phyloP scores from a whole-genome alignment of 2,113 vertebrate species.

The Rana temporaria region DNA sequence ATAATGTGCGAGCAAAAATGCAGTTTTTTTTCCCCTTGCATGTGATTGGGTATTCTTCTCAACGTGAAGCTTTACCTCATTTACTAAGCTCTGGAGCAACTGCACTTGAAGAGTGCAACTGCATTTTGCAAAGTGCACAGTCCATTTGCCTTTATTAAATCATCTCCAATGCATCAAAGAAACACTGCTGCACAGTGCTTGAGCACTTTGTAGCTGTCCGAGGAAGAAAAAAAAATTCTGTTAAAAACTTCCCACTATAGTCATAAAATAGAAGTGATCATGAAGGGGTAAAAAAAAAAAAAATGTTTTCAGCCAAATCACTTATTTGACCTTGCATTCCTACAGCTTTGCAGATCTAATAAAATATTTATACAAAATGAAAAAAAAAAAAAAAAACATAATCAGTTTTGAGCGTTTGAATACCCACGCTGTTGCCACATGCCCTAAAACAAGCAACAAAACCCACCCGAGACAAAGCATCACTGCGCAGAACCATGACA shows the following conservation, averaged over 20 bases:
- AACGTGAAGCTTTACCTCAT: no score
- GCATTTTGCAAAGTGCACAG: no score
- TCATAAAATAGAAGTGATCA: no score
- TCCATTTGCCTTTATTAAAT: no score
- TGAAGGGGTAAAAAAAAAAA: no score
- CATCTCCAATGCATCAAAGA: background rate
- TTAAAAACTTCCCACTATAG: no score
- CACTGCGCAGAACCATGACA: background rate
- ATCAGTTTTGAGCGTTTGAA: background rate
- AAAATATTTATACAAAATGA: background rate
- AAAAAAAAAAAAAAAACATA: no score
- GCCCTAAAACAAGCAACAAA: background rate
- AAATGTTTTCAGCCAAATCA: background rate
- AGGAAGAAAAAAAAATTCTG: background rate
- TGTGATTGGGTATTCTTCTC: no score
- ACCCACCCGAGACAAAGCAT: background rate
- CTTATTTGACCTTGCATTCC: constrained; percentile 13
- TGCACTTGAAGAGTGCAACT: no score
- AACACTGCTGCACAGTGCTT: background rate
- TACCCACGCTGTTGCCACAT: background rate
- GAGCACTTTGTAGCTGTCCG: background rate
- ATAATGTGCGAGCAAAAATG: no score
- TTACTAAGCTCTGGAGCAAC: no score
- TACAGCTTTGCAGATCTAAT: background rate
- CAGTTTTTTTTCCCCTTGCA: no score